These are phyloP conservation scores for Morus bassanus DNA, from an alignment of 2,797 vertebrate genomes.

Conservation along the genomic window DNA sequence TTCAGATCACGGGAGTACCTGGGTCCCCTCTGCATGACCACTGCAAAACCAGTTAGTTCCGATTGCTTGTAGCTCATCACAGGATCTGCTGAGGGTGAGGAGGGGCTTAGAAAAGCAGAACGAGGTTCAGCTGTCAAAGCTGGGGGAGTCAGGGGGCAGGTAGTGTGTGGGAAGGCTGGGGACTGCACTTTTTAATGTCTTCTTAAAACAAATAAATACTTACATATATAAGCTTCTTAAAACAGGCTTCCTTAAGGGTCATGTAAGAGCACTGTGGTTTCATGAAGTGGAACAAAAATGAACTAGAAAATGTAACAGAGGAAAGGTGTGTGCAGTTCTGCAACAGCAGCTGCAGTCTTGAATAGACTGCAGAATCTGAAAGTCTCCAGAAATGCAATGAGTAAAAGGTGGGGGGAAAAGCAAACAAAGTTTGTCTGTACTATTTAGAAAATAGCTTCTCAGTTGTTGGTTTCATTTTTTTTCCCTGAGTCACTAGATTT, in stretches of 20 bases:
- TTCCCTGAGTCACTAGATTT: not conserved
- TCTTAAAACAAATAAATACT: not conserved
- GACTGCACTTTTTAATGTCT: not conserved
- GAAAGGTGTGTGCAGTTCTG: not conserved
- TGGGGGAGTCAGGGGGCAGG: no score
- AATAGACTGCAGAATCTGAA: no score
- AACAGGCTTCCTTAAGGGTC: not conserved
- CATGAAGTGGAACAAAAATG: not conserved
- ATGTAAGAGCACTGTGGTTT: not conserved
- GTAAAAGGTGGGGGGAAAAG: not conserved
- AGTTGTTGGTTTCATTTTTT: not conserved
- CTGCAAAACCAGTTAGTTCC: accelerated
- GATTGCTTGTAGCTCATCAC: not conserved
- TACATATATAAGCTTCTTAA: not conserved
- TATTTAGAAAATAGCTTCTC: not conserved
- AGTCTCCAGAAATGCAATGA: not conserved
- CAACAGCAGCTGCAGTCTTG: not conserved
- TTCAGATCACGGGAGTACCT: accelerated
- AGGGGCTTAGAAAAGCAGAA: not conserved
- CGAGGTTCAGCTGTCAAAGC: not conserved
- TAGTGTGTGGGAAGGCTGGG: no score
- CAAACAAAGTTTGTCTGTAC: not conserved
- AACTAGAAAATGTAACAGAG: not conserved
- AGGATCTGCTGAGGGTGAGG: not conserved
- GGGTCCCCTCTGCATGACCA: accelerated